phyloP scores from a whole-genome alignment of 2,113 vertebrate species.

The Caranx melampygus region DNA sequence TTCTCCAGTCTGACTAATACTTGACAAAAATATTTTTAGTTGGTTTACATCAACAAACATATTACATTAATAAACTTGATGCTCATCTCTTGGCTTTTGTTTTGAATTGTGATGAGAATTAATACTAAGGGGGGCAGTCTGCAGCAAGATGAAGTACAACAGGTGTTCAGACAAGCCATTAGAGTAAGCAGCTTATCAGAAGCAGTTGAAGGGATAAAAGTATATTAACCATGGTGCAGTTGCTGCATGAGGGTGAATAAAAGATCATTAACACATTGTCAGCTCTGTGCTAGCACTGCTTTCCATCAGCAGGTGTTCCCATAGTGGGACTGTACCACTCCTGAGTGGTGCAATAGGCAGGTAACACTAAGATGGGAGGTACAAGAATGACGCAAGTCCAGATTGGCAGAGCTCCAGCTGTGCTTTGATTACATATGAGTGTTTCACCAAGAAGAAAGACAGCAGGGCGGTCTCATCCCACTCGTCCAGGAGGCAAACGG shows the following conservation, averaged over 20 bases:
- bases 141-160: too few relatives aligned
- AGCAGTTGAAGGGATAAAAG: background rate
- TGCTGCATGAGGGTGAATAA: background rate
- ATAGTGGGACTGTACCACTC: background rate
- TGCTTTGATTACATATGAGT: constrained; percentile 31
- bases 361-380: constrained; percentile 10
- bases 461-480: background rate
- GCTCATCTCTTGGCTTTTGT: too few relatives aligned
- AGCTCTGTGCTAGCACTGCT: background rate
- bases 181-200: background rate
- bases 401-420: constrained; percentile 21
- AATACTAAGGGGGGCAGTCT: too few relatives aligned
- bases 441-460: background rate
- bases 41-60: too few relatives aligned
- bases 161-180: background rate
- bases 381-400: constrained; percentile 1
- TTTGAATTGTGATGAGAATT: too few relatives aligned
- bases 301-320: background rate
- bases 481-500: background rate
- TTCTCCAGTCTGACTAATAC: too few relatives aligned
- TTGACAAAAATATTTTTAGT: too few relatives aligned
- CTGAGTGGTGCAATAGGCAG: background rate
- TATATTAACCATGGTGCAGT: background rate
- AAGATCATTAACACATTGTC: background rate
- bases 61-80: too few relatives aligned